Conservation (phyloP, 2,113 vertebrate genomes). For the Ophiodon elongatus region DNA sequence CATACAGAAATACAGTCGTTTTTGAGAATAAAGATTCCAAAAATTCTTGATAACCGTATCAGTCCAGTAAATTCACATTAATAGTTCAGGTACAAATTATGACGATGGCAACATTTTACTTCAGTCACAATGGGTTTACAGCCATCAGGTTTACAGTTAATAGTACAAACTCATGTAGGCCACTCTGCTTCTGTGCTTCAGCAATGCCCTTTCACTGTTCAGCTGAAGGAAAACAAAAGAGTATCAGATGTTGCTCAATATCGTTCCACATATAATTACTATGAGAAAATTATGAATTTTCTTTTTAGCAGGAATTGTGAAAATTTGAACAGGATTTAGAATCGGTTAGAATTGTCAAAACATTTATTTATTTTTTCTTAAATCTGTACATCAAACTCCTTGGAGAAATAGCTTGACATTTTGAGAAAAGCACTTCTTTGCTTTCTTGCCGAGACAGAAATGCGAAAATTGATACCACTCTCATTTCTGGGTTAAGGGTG, state of each 20-base stretch:
- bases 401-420: not conserved
- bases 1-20: conserved; percentile 12
- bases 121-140: not conserved
- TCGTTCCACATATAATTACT: not conserved
- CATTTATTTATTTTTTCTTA: not conserved
- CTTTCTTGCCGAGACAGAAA: not conserved
- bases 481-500: not conserved
- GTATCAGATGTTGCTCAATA: not conserved
- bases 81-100: not conserved
- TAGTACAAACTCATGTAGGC: conserved; percentile 85
- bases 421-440: not conserved
- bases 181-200: conserved; percentile 80
- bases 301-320: not conserved
- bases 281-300: not conserved
- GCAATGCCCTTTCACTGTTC: conserved; percentile 82
- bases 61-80: not conserved
- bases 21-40: conserved; percentile 74
- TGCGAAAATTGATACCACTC: not conserved
- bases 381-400: not conserved
- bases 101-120: not conserved
- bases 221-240: conserved; percentile 75
- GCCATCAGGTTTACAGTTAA: conserved; percentile 19
- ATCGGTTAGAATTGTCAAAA: not conserved
- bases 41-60: not conserved
- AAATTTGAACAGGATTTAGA: not conserved